Evolutionary conservation across 2,113 vertebrate genomes (phyloP), one percentile per base, ranked within the genome.

Genomic region (Toxostoma redivivum): DNA sequence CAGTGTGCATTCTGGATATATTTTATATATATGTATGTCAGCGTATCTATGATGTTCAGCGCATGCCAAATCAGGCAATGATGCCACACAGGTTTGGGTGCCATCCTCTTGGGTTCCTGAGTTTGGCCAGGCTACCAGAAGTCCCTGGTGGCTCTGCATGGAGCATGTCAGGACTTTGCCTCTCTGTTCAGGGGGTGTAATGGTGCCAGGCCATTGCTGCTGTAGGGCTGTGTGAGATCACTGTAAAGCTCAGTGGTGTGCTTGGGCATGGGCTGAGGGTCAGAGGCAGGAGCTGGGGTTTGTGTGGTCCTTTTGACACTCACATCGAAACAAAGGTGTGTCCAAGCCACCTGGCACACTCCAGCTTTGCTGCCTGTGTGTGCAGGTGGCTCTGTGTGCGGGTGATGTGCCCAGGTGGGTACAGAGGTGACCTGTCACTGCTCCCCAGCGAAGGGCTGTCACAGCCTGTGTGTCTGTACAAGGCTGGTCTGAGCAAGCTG

Each of bases 251-350:
- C 54, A 9, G 9, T 15, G 31, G 6, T 23, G n/a, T 62, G 10
- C 17, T 45, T 25, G 64, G 37, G 13, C 40, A 12, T 33, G n/a
- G 42, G 24, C 47, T 38, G 51, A 85, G 73, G 38, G 27, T 48
- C 65, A n/a, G 37, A 14, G 27, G 42, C 58, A 40, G 57, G 8
- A 50, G 18, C 57, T 72, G 4, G 0, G 61, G 4, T 53, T 86
- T 74, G 4, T 7, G 17, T 10, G 54, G 31, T 79, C 14, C n/a
- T 90, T 50, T 45, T 37, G 61, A 35, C 47, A 37, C 57, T 54
- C 45, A 31, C 5, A 3, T 47, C 2, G 0, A 56, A 64, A 28
- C 0, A 3, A 8, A 35, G 38, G 23, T 19, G 44, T 5, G 1
- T n/a, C 21, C 27, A 14, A 74, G 64, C 25, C 2, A 10, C 24